These are phyloP conservation scores for Trachelus stipa DNA, from an alignment of 2,888 invertebrate species.

Conservation along the genomic window DNA sequence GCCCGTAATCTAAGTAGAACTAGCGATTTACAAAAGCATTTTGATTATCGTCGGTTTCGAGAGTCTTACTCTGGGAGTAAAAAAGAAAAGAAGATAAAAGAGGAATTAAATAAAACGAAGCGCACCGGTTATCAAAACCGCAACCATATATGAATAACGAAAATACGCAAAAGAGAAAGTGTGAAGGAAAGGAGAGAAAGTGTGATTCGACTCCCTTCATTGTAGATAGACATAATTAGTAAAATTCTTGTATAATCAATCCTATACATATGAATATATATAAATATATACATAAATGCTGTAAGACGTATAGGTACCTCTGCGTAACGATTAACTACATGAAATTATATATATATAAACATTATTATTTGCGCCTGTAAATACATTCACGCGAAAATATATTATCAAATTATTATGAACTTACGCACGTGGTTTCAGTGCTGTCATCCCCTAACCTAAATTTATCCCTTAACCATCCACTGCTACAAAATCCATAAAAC, in stretches of 20 bases:
- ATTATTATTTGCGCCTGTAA: conserved; percentile 64
- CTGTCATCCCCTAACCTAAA: neutral
- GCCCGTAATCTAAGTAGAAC: conserved; percentile 10
- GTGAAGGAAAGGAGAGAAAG: conserved; percentile 4
- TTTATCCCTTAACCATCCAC: neutral
- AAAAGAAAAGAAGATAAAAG: conserved; percentile 5
- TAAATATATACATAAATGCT: conserved; percentile 42
- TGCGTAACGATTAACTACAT: conserved; percentile 43
- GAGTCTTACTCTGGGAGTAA: conserved; percentile 25
- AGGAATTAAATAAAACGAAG: neutral
- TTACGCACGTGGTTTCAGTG: neutral
- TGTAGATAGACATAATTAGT: conserved; percentile 40
- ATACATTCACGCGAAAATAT: conserved; percentile 66
- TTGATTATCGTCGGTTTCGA: neutral
- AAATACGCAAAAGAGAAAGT: conserved; percentile 11
- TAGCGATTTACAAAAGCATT: conserved; percentile 4
- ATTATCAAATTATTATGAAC: conserved; percentile 65
- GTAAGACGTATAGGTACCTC: conserved; percentile 48
- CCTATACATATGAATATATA: conserved; percentile 44
- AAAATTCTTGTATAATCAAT: conserved; percentile 59
- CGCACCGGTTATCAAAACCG: neutral
- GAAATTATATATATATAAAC: conserved; percentile 34
- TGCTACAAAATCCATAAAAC: neutral
- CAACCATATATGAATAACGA: neutral
- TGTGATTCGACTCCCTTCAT: neutral